phyloP scores from a whole-genome alignment of 2,888 invertebrate genomes.

The Chironomus riparius region DNA sequence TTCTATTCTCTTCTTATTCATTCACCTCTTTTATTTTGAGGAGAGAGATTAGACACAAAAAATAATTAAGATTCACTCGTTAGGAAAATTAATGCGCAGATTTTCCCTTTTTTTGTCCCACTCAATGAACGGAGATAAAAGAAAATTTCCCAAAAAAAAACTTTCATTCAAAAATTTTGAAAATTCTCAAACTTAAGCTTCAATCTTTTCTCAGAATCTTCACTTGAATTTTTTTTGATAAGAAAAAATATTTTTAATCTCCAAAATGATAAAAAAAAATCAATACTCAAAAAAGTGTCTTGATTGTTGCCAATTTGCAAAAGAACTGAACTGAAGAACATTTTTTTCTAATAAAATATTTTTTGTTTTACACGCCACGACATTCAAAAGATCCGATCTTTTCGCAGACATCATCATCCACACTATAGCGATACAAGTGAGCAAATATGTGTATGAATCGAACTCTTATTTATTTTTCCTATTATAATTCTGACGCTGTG shows the following conservation, averaged over 20 bases:
- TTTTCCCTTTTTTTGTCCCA: not conserved
- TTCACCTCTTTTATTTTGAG: not conserved
- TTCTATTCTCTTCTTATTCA: not conserved
- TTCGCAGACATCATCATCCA: not conserved
- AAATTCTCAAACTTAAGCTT: no score
- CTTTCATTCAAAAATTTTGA: no score
- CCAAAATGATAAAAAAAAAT: not conserved
- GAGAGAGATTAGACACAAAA: not conserved
- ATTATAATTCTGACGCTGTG: not conserved
- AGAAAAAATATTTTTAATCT: not conserved
- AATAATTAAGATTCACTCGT: not conserved
- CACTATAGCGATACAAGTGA: not conserved
- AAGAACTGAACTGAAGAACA: not conserved
- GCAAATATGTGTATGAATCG: not conserved
- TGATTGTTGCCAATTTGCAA: not conserved
- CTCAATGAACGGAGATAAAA: not conserved
- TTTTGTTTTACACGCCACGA: not conserved
- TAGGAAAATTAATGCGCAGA: not conserved
- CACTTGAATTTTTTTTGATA: no score
- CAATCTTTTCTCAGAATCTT: no score
- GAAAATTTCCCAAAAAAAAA: not conserved
- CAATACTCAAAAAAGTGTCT: not conserved
- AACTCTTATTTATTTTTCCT: constrained; percentile 10
- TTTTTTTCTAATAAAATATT: not conserved
- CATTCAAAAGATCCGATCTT: not conserved